These are phyloP conservation scores for Heliconius sara DNA, from an alignment of 2,888 invertebrate species.

Conservation along the genomic window DNA sequence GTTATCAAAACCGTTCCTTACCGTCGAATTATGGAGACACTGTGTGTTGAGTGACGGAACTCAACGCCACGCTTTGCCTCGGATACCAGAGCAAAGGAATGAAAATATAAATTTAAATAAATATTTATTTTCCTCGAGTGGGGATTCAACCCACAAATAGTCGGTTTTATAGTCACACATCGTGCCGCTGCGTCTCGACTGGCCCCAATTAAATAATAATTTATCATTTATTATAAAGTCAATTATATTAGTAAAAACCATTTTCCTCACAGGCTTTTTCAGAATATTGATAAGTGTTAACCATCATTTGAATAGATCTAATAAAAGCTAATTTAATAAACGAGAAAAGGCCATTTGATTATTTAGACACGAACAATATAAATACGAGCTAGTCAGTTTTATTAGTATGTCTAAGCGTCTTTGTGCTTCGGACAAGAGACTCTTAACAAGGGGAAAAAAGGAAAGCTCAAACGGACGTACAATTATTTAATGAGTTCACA, in stretches of 20 bases:
- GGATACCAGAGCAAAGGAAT: no score
- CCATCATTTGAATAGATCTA: not conserved
- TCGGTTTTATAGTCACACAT: no score
- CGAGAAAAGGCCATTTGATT: constrained; percentile 36
- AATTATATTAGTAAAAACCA: not conserved
- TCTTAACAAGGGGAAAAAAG: constrained; percentile 68
- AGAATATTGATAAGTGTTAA: constrained; percentile 2
- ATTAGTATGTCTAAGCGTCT: constrained; percentile 61
- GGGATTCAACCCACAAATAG: no score
- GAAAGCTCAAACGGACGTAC: constrained; percentile 69
- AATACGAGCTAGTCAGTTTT: constrained; percentile 48
- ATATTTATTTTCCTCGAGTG: no score
- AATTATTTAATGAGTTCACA: constrained; percentile 81
- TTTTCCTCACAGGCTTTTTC: not conserved
- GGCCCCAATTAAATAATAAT: no score
- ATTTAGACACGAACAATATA: constrained; percentile 41
- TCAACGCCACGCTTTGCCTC: no score
- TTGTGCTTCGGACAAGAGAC: constrained; percentile 66
- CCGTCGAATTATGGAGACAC: no score
- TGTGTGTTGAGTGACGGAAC: no score
- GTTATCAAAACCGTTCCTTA: no score
- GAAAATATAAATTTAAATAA: no score
- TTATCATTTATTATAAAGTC: no score
- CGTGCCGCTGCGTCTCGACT: no score
- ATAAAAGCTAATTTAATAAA: constrained; percentile 40